Evolutionary conservation across 2,888 invertebrate species (phyloP).

Genomic region (Stenodema calcarata): DNA sequence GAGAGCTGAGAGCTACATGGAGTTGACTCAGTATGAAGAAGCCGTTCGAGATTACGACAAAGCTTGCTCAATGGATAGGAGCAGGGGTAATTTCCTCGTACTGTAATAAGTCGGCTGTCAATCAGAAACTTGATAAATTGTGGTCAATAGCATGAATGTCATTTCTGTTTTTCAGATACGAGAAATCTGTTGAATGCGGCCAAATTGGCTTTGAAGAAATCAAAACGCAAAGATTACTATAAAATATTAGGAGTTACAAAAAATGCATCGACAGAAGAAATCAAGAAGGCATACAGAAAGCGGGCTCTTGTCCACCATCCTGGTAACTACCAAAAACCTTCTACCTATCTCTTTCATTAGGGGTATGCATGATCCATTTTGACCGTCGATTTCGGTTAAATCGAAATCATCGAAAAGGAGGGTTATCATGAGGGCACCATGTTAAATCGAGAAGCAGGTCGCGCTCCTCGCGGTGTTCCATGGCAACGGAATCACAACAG

Average conservation of each 20-base stretch:
- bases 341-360: no score
- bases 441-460: no score
- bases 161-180: slow-evolving; percentile 66
- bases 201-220: slow-evolving; percentile 85
- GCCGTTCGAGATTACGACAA: slow-evolving; percentile 91
- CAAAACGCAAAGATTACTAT: slow-evolving; percentile 95
- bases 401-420: no score
- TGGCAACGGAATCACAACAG: no score
- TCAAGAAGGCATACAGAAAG: slow-evolving; percentile 93
- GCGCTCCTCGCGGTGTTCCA: no score
- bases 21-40: slow-evolving; percentile 83
- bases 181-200: slow-evolving; percentile 84
- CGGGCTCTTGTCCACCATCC: slow-evolving; percentile 92
- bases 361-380: no score
- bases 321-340: slow-evolving; percentile 64
- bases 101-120: background rate
- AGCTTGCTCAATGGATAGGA: slow-evolving; percentile 81
- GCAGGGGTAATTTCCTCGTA: slow-evolving; percentile 58
- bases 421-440: no score
- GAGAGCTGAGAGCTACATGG: slow-evolving; percentile 85
- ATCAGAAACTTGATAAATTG: background rate
- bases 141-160: background rate
- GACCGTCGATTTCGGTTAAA: no score
- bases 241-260: slow-evolving; percentile 89
- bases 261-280: slow-evolving; percentile 85